Evolutionary conservation across 2,888 invertebrate species (phyloP), one percentile per base, ranked within the genome.

Genomic region (Dolichomitus sp.): DNA sequence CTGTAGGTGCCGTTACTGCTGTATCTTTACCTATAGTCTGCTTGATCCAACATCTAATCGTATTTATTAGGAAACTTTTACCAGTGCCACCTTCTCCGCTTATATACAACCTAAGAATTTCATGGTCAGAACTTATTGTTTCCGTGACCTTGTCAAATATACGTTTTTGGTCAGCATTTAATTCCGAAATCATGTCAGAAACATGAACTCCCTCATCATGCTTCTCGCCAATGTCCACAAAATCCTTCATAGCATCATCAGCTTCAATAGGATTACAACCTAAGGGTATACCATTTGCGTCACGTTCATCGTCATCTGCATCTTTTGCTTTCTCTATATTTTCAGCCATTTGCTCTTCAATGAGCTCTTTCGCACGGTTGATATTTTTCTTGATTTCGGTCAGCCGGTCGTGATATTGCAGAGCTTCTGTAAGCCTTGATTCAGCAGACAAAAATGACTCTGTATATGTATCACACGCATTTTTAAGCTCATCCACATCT

Each of bases 1-100:
- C 91, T 54, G 91, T 91, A 7, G 88, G 89, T 0, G 89, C 90
- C n/a, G n/a, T n/a, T n/a, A n/a, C n/a, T n/a, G n/a, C n/a, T n/a
- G n/a, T n/a, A n/a, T n/a, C n/a, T n/a, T n/a, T n/a, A n/a, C n/a
- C n/a, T n/a, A n/a, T n/a, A n/a, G n/a, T n/a, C n/a, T n/a, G n/a
- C n/a, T n/a, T 85, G 23, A 87, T 81, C 87, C 88, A 90, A 27
- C 76, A 50, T 85, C 77, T 85, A 0, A 87, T 77, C 86, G 80
- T 52, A 9, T 7, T 40, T 6, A 40, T 40, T 40, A 40, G 40
- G 11, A 40, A 40, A 40, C 40, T 40, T 40, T 88, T 48, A 89
- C 90, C 40, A 11, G 40, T 40, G 9, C 11, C 40, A 40, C 40
- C 40, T 6, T 7, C 40, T 40, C 40, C 40, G 83, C 86, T 84